Evolutionary conservation across 2,888 invertebrate species (phyloP).

Genomic region (Siphonodentalium dalli): DNA sequence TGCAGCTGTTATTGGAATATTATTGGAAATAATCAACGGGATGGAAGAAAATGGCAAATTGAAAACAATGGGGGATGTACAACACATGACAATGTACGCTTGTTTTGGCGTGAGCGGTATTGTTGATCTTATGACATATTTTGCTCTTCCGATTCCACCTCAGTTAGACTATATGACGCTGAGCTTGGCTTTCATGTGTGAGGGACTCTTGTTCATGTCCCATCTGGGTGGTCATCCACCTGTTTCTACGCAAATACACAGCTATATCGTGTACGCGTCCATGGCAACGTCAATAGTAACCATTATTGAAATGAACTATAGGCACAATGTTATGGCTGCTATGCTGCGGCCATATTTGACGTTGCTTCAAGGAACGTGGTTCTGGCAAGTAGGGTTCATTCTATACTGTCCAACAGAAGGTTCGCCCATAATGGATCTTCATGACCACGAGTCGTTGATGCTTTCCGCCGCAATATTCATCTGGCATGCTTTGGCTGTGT

Average conservation of each 20-base stretch:
- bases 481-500: slow-evolving; percentile 55
- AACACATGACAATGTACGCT: slow-evolving; percentile 69
- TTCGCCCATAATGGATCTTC: slow-evolving; percentile 58
- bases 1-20: slow-evolving; percentile 12
- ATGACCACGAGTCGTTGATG: slow-evolving; percentile 66
- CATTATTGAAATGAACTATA: slow-evolving; percentile 62
- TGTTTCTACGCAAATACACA: slow-evolving; percentile 65
- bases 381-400: slow-evolving; percentile 68
- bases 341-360: slow-evolving; percentile 63
- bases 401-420: slow-evolving; percentile 65
- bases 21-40: slow-evolving; percentile 18
- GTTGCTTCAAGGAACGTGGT: slow-evolving; percentile 69
- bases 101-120: slow-evolving; percentile 67
- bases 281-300: slow-evolving; percentile 54
- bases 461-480: slow-evolving; percentile 64
- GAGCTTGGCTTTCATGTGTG: slow-evolving; percentile 64
- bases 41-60: too few relatives aligned
- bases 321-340: slow-evolving; percentile 58
- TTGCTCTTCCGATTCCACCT: slow-evolving; percentile 58
- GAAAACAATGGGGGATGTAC: too few relatives aligned
- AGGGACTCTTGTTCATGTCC: slow-evolving; percentile 67
- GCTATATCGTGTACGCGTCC: slow-evolving; percentile 65
- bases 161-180: slow-evolving; percentile 65
- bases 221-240: slow-evolving; percentile 66
- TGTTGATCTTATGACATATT: slow-evolving; percentile 63